A percentile compares a stretch with the other conserved stretches of the same genome.
These are phyloP conservation scores for Eupithecia abbreviata DNA, from an alignment of 2,888 invertebrate genomes.

Conservation along the genomic window DNA sequence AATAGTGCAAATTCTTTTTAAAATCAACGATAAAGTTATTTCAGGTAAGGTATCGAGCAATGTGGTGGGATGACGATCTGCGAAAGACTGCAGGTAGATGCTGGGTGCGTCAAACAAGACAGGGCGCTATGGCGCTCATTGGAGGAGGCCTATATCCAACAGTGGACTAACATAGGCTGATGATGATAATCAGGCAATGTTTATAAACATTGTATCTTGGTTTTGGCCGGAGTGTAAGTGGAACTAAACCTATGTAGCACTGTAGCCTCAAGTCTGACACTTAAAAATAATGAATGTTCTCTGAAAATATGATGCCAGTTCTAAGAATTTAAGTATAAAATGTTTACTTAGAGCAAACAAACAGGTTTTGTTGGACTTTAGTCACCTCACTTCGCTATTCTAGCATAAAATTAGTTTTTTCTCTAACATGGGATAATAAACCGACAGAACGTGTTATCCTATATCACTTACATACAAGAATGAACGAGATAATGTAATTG, in stretches of 20 bases:
- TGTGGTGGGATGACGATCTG: too few species aligned
- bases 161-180: too few species aligned
- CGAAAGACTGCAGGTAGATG: too few species aligned
- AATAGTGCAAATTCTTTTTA: too few species aligned
- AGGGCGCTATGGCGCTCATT: too few species aligned
- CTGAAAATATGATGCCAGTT: neutral
- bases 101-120: too few species aligned
- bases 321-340: neutral
- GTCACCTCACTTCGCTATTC: neutral
- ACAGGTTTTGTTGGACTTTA: slow-evolving; percentile 1
- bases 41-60: too few species aligned
- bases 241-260: neutral
- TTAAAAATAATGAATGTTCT: neutral
- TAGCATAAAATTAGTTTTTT: neutral
- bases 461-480: neutral
- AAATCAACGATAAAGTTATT: too few species aligned
- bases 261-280: neutral
- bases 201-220: too few species aligned
- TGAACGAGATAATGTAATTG: neutral
- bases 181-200: too few species aligned
- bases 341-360: neutral
- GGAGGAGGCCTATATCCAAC: too few species aligned
- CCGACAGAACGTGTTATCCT: neutral
- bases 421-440: neutral
- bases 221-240: too few species aligned